Base-by-base conservation (phyloP, 2,113 vertebrate genomes). In the Scomber scombrus region DNA sequence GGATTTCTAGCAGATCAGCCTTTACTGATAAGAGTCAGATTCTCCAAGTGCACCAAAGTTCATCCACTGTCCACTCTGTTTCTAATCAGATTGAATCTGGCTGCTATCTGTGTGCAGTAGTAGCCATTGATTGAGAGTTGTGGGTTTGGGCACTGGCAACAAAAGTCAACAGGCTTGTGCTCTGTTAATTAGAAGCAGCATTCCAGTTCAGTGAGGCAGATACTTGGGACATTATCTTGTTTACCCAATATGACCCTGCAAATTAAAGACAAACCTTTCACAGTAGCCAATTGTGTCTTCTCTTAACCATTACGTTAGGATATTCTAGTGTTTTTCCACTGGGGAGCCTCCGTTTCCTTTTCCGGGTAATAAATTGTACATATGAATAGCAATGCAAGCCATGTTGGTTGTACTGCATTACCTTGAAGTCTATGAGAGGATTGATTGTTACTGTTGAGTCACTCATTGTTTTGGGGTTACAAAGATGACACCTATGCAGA, bases 171-270 rank as follows among this genome's bases (percentile, higher is more conserved):
- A 51, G 46, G 46, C 40, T 45, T 78, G 67, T 65, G 49, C 63
- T 75, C 75, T 31, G 49, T 75, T 70, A 77, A 86, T 82, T 50
- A 78, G 46, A 23, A 49, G 66, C 45, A 49, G 40, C 65, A 75
- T 63, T 72, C 68, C 16, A 56, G 58, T 23, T 78, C 70, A 71
- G 12, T 75, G 58, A 54, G 29, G 45, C 14, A 0, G 45, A 64
- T 45, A 26, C 21, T 46, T 6, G 9, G 11, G 46, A 62, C 45
- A 26, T 67, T 54, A 60, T 63, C 16, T 50, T 69, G 52, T 75
- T 78, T 80, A 50, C 43, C 16, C 23, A 23, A 23, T 67, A 11
- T 66, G 71, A 78, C 23, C 69, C 51, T 52, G 31, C 15, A 75
- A 23, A 79, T 49, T 45, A 43, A 45, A 67, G 46, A n/a, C 49